Evolutionary conservation across 2,888 invertebrate genomes (phyloP).

Genomic region (Epinotia nisella): DNA sequence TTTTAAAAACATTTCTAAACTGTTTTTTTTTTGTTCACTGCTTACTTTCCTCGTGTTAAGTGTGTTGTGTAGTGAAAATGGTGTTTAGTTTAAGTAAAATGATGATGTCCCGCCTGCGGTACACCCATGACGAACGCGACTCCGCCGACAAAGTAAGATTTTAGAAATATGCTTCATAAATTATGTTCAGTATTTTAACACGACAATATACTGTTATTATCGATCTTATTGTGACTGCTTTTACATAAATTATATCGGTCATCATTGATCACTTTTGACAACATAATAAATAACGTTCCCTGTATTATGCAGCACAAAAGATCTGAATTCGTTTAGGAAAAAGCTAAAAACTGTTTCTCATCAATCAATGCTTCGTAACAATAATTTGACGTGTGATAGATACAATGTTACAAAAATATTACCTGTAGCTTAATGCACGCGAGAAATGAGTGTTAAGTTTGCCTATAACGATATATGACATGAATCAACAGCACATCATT

Average conservation of each 20-base stretch:
- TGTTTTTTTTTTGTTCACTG: constrained; percentile 44
- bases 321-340: constrained; percentile 44
- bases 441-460: background rate
- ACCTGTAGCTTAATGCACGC: constrained; percentile 7
- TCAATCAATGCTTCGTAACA: constrained; percentile 44
- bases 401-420: constrained; percentile 36
- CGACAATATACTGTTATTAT: constrained; percentile 38
- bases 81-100: constrained; percentile 77
- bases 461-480: background rate
- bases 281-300: constrained; percentile 43
- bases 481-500: too few species aligned
- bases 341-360: constrained; percentile 43
- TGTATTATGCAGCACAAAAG: constrained; percentile 42
- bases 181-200: constrained; percentile 25
- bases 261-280: constrained; percentile 44
- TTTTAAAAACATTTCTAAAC: constrained; percentile 46
- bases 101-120: constrained; percentile 67
- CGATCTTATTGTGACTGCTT: constrained; percentile 34
- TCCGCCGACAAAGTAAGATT: constrained; percentile 54
- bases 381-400: constrained; percentile 44
- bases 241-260: constrained; percentile 40
- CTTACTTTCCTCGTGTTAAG: constrained; percentile 48
- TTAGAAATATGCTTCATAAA: constrained; percentile 30
- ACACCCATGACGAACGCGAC: constrained; percentile 71
- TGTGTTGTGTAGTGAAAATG: constrained; percentile 59